Percentiles rank a stretch among this genome's conserved stretches.
phyloP scores from a whole-genome alignment of 2,888 invertebrate species.

The Argyra leucocephala region DNA sequence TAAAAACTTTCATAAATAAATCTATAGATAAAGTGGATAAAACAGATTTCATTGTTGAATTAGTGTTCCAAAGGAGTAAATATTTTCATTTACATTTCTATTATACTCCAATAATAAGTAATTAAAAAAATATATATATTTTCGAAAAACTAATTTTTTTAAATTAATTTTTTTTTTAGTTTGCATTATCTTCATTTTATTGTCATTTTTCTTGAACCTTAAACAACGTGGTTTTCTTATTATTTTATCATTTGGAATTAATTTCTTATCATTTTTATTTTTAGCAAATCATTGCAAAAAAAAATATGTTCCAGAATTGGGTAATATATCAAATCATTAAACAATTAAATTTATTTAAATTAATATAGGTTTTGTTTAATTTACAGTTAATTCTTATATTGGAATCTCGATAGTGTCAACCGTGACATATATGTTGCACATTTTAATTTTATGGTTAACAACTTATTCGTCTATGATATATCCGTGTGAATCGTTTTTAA shows the following conservation, averaged over 20 bases:
- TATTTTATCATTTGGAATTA: constrained; percentile 31
- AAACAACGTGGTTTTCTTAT: constrained; percentile 34
- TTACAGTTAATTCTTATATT: neutral
- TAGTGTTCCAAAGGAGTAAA: neutral
- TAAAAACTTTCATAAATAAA: constrained; percentile 18
- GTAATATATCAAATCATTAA: neutral
- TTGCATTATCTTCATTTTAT: constrained; percentile 30
- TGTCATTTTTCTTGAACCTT: constrained; percentile 35
- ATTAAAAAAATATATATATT: neutral
- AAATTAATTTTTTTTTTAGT: constrained; percentile 26
- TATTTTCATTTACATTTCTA: neutral
- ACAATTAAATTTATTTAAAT: neutral
- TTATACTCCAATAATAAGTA: neutral
- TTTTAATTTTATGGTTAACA: neutral
- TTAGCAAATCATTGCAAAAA: neutral
- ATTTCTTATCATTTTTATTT: neutral
- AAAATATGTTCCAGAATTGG: neutral
- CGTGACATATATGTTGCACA: neutral
- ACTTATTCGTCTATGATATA: neutral
- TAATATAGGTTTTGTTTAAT: neutral
- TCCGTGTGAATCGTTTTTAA: neutral
- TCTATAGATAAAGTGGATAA: constrained; percentile 29
- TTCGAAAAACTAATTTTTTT: neutral
- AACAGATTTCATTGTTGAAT: neutral
- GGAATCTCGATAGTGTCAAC: neutral